Base-by-base conservation (phyloP, 2,113 vertebrate genomes). In the Ciconia maguari region DNA sequence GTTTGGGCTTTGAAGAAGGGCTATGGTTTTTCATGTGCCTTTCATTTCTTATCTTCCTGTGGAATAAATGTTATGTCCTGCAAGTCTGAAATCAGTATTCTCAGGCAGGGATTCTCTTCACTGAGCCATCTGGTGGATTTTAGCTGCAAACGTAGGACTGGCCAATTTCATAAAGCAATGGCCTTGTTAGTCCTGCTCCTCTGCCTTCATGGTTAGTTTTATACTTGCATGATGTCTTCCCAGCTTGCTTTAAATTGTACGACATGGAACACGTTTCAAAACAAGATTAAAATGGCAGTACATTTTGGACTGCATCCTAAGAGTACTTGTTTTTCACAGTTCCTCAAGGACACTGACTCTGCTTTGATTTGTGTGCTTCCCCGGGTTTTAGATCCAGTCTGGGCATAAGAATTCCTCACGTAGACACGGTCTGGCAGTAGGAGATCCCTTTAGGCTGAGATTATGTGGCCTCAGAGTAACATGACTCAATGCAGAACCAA, bases 91-190 rank as follows among this genome's bases (percentile, higher is more conserved):
- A 75, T 42, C 3, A 2, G 6, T 1, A 3, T 82, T 87, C 21
- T 25, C 2, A 2, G 18, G 36, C 54, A 72, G 44, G n/a, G 66
- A 27, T 65, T 58, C 41, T 87, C 71, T 16, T 92, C 26, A 12
- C 21, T 83, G 83, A 87, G 81, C 70, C 81, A 87, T 85, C 91
- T 97, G 78, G 89, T 46, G 70, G 84, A 29, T 82, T 81, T 66
- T 22, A 74, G 69, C 69, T 93, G 89, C 54, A 90, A 92, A 42
- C 1, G 10, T 52, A 54, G 71, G 66, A 3, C 36, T 20, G 11
- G 55, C 55, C 36, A 54, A 32, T 44, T 80, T 78, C 72, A 51
- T 42, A 68, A 72, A 64, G 49, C 88, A 65, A 68, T 51, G 87
- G 49, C 44, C 44, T 58, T 36, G 16, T 80, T 83, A 75, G 64